Evolutionary conservation across 35 echinoderm and acorn worm species (phyloP), one percentile per base, ranked within the genome.

Genomic region (Amphiura filiformis): DNA sequence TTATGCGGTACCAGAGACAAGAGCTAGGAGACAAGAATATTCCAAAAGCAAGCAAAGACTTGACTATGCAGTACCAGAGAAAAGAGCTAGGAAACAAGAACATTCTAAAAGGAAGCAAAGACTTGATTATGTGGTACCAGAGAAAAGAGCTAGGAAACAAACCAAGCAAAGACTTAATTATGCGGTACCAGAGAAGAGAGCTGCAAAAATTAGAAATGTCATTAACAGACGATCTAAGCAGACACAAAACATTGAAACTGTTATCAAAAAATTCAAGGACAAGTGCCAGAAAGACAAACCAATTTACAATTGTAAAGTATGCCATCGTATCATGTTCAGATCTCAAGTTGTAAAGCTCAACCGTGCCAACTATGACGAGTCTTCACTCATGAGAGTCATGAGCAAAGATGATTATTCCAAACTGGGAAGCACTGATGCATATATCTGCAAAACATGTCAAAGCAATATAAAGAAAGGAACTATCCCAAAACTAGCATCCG

Each of bases 361-460:
- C 20, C 20, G 7, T 11, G 44, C 44, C 7, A 52, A 52, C 7
- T 52, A 52, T 52, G 44, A 7, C 44, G 20, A 52, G 7, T 7
- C 7, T 11, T 7, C 20, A 52, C 44, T 52, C 44, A 7, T 52
- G 44, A 52, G 20, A 52, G 44, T 52, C 20, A 11, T 52, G 20
- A 52, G 44, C 7, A 52, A 52, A 52, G 44, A 52, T 11, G 44
- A 11, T 11, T 20, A 52, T 52, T 11, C 7, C 44, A 52, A 52
- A 11, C 20, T 52, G 20, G 44, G 44, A 11, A 20, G 7, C 7
- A 52, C 44, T 52, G 44, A 52, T 11, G 20, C 7, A 35, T 91
- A 76, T 81, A 84, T 85, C 39, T 77, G 56, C n/a, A 36, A 37
- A 35, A 90, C 80, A 52, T 75, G 80, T 42, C 88, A 90, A 39